Evolutionary conservation across 2,113 vertebrate species (phyloP), one percentile per base, ranked within the genome.

Genomic region (Callopanchax toddi): DNA sequence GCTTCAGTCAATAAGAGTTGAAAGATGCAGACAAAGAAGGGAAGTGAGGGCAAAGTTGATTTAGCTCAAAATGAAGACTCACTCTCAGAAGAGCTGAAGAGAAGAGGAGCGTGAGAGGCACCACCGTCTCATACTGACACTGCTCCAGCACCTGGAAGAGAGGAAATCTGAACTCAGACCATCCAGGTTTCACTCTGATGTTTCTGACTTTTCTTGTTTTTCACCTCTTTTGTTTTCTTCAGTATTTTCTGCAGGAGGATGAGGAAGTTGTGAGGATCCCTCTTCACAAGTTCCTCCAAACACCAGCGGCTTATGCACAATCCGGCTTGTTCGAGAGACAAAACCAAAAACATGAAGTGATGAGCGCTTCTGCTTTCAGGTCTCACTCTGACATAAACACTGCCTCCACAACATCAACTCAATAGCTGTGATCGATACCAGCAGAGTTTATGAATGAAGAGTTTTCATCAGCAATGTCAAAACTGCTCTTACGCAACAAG

Each of bases 281-380:
- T 84, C 84, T 93, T 97, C 51, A 98, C 94, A 66, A 99, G 93
- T 87, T 98, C 96, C 89, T 97, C 96, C 53, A 99, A 90, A 85
- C 94, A 97, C 97, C 97, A 99, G 81, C 95, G 95, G 83, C 96
- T 99, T 58, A 98, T 91, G 79, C 97, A 97, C 71, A 97, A 90
- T 11, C 96, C 96, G 0, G 95, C 96, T 96, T 77, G 0, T n/a
- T 21, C 29, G 17, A 71, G 8, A 72, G 13, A 83, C 20, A 53
- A 61, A 18, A 72, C 52, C 58, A 52, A 32, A 22, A 22, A 43
- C 21, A 3, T 49, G 29, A 58, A 39, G 22, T 21, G 20, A 17
- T 1, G 2, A 6, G 32, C 25, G 57, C 71, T 85, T 82, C 79
- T 79, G 36, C 62, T 78, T 85, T 81, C 51, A 17, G 51, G 64